Conservation (phyloP, 2,113 vertebrate species). For the Calyptomena viridis region DNA sequence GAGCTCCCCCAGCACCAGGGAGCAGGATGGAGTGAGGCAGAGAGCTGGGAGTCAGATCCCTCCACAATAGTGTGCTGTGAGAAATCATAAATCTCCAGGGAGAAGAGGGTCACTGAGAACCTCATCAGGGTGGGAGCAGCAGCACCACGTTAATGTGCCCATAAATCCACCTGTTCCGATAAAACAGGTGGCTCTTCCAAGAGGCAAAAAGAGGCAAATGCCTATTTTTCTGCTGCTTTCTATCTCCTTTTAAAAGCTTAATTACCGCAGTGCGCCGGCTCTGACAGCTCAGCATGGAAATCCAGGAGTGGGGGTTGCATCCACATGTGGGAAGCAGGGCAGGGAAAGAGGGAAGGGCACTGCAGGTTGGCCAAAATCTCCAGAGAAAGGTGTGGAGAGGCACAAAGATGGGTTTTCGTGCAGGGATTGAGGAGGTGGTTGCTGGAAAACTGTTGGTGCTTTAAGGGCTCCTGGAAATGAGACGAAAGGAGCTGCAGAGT, state of each 20-base stretch:
- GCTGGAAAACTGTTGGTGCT: not conserved
- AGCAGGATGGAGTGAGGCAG: not conserved
- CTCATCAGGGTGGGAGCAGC: constrained; percentile 56
- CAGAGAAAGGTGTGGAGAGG: not conserved
- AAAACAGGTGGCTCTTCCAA: constrained; percentile 52
- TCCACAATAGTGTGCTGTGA: not conserved
- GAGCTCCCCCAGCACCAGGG: not conserved
- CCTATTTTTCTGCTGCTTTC: not conserved
- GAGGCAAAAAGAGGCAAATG: constrained; percentile 18
- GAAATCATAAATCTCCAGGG: not conserved
- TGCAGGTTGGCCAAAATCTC: not conserved
- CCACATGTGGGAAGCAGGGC: not conserved
- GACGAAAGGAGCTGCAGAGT: not conserved
- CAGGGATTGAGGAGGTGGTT: rapidly evolving
- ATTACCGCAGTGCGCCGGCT: not conserved
- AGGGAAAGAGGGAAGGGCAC: not conserved
- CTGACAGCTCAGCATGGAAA: not conserved
- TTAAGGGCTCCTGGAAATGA: not conserved
- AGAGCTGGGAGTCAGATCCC: not conserved
- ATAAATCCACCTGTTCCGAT: constrained; percentile 38
- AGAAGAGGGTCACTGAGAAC: constrained; percentile 50
- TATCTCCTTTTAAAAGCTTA: constrained; percentile 3
- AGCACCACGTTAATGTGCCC: constrained; percentile 12
- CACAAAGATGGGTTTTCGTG: rapidly evolving
- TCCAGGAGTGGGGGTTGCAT: not conserved